A percentile compares a stretch with the other conserved stretches of the same genome.
phyloP scores from a whole-genome alignment of 2,113 vertebrate genomes.

The Anguilla japonica region DNA sequence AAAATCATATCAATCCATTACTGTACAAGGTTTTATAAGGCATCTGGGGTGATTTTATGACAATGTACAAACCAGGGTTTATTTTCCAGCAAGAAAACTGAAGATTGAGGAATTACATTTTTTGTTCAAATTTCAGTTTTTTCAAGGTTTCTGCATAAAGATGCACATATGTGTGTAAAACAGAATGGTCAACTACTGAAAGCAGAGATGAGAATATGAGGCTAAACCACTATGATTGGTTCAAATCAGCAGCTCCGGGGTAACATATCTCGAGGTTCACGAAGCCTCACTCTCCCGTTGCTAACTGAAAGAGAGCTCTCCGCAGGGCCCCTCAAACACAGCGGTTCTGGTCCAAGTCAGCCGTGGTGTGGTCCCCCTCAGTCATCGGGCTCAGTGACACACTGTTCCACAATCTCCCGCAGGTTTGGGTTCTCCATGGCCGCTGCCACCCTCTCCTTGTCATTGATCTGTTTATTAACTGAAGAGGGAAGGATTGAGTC shows the following conservation, averaged over 20 bases:
- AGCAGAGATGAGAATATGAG: not conserved
- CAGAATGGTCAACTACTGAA: not conserved
- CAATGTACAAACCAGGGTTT: not conserved
- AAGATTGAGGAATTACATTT: too few relatives aligned
- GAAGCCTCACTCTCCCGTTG: not conserved
- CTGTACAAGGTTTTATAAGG: not conserved
- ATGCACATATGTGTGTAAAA: not conserved
- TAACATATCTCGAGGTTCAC: not conserved
- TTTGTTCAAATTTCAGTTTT: too few relatives aligned
- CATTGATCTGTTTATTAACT: constrained; percentile 99
- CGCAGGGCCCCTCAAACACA: not conserved
- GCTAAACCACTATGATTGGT: not conserved
- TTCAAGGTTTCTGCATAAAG: not conserved
- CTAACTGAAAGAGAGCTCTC: not conserved
- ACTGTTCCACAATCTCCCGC: constrained; percentile 94
- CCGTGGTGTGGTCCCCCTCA: constrained; percentile 35
- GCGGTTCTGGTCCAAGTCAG: not conserved
- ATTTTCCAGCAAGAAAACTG: not conserved
- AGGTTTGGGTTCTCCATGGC: constrained; percentile 96
- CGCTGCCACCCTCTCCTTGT: constrained; percentile 97
- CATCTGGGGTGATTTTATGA: not conserved
- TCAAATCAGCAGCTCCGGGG: not conserved
- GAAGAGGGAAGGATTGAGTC: constrained; percentile 34
- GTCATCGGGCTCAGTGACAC: constrained; percentile 87
- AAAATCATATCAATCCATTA: not conserved